Base-by-base conservation (phyloP, 2,797 vertebrate genomes). In the Coregonus sp. region DNA sequence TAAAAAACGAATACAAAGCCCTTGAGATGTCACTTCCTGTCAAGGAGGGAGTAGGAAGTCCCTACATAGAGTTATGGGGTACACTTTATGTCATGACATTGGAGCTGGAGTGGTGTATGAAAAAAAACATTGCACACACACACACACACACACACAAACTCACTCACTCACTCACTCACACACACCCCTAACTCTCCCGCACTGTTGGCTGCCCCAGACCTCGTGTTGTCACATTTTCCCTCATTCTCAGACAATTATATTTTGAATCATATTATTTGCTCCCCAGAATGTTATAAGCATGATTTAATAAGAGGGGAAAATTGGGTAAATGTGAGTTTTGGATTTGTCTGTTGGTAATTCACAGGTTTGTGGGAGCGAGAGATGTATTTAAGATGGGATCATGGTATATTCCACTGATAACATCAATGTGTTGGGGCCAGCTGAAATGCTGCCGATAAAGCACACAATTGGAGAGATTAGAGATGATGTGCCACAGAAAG, bases 271-370 rank as follows among this genome's bases (percentile, higher is more conserved):
- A 69, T 35, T 16, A 16, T 71, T 20, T 11, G 9, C 40, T 47
- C 40, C 52, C n/a, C 78, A 81, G 78, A 81, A 70, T 80, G 59
- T 54, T 37, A 35, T 7, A n/a, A 14, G 15, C 73, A 37, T 50
- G 56, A 54, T 79, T 80, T 77, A 63, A 20, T 71, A 75, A 80
- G 77, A 73, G 72, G 16, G 67, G 18, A 20, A 69, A 40, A 69
- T 37, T n/a, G 67, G 40, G 35, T 40, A 37, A 69, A 69, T 18
- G 56, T 18, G 67, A 69, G 37, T 35, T 69, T 69, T 15, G 35
- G 15, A 15, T 40, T 69, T 69, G 16, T 18, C 4, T 72, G 82
- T 78, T 74, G 59, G 78, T 82, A 47, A 75, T 68, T 75, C 78
- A 74, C 78, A 74, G 37, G 71, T 78, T 81, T 47, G 40, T 9